Base-by-base conservation (phyloP, 1,140 invertebrate genomes). In the Drosophila pruinosa region DNA sequence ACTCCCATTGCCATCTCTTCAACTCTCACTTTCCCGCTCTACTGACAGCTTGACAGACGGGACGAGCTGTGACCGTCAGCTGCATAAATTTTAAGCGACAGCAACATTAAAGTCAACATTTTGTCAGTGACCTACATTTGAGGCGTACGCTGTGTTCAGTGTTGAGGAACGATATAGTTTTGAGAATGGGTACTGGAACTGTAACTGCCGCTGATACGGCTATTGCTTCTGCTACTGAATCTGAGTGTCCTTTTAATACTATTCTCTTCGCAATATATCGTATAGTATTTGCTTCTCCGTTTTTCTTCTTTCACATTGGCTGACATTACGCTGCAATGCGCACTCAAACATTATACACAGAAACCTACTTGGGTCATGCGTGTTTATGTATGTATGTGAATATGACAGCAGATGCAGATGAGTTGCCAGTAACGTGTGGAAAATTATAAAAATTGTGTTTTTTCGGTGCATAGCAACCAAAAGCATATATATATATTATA, bases 81-180 rank as follows among this genome's bases (percentile, higher is more conserved):
- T 86, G 82, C 81, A 86, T 86, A 86, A 88, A 86, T 86, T 86
- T 86, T 70, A 81, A 78, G 70, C 75, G 64, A 79, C 74, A 65
- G 81, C 81, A 81, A 78, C 81, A 85, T 86, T 88, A 86, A 86
- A 86, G 81, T 85, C 81, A 85, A 85, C 81, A 85, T 86, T 85
- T 68, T 85, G 81, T 69, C 67, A 86, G 81, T 85, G 80, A 81
- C 80, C 80, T 85, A 85, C 81, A 80, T 85, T 67, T 34, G 56
- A 21, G 71, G 31, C 43, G 19, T 19, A 15, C 59, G 5, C 1
- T 7, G 22, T 10, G 5, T 24, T 3, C 17, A 52, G 52, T 19
- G n/a, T 38, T 34, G 2, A 21, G 21, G 2, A 45, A 21, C 19
- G 39, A 4, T 24, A 45, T 34, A 17, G 24, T 48, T 21, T 12